Evolutionary conservation across 2,888 invertebrate species (phyloP).

Genomic region (Heteromurus nitidus): DNA sequence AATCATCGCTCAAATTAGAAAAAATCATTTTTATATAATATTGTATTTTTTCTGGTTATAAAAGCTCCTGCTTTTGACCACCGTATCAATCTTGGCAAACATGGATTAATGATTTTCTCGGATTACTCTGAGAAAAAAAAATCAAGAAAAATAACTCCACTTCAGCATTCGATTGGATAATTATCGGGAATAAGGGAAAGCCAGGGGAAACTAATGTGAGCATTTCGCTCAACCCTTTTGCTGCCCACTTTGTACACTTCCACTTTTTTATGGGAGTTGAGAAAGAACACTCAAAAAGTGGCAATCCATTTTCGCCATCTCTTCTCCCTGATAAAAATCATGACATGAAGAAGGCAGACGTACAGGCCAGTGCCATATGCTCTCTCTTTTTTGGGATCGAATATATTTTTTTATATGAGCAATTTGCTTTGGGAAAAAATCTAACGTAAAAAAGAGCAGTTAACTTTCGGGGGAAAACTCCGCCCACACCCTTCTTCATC

Average conservation of each 20-base stretch:
- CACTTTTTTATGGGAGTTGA: not conserved
- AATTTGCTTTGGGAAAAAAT: constrained; percentile 26
- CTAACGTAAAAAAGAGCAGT: constrained; percentile 24
- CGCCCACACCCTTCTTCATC: constrained; percentile 25
- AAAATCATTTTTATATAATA: too few species aligned
- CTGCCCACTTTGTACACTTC: not conserved
- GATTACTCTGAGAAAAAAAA: constrained; percentile 3
- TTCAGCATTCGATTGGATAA: not conserved
- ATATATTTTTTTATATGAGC: too few species aligned
- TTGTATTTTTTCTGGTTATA: too few species aligned
- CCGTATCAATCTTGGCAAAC: constrained; percentile 7
- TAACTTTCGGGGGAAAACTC: too few species aligned
- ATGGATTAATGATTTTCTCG: constrained; percentile 2
- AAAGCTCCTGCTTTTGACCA: not conserved
- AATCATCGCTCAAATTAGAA: too few species aligned
- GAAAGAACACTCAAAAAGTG: constrained; percentile 3
- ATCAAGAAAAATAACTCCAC: not conserved
- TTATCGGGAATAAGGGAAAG: not conserved
- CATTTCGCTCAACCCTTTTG: not conserved
- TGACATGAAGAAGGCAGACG: constrained; percentile 8
- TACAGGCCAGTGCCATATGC: not conserved
- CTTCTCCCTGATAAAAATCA: constrained; percentile 22
- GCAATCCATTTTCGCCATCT: constrained; percentile 28
- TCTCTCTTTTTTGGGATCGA: not conserved
- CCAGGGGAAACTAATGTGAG: not conserved